phyloP scores from a whole-genome alignment of 2,797 vertebrate genomes.

The Xiphophorus birchmanni region DNA sequence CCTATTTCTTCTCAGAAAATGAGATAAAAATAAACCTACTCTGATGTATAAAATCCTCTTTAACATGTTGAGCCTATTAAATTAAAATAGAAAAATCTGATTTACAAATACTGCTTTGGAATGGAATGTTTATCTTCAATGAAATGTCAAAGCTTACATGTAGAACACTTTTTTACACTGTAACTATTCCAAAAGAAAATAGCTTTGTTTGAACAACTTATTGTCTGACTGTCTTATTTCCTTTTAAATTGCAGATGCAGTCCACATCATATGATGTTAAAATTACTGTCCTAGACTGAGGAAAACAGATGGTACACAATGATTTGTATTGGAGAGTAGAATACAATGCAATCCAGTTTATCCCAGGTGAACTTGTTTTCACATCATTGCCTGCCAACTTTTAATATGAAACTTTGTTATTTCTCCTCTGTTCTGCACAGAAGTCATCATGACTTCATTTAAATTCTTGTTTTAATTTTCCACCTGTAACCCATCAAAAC shows the following conservation, averaged over 20 bases:
- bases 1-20: constrained; percentile 20
- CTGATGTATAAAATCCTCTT: constrained; percentile 15
- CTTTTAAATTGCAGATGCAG: background rate
- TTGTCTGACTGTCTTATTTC: background rate
- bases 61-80: constrained; percentile 23
- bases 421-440: constrained; percentile 3
- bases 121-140: constrained; percentile 24
- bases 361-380: constrained; percentile 9
- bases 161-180: constrained; percentile 3
- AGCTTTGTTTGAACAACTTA: background rate
- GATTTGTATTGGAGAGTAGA: background rate
- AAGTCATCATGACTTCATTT: constrained; percentile 21
- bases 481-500: constrained; percentile 39
- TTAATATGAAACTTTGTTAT: background rate
- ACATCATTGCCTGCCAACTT: background rate
- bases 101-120: constrained; percentile 46
- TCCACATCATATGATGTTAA: background rate
- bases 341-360: constrained; percentile 19
- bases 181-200: constrained; percentile 10
- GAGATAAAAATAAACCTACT: constrained; percentile 16
- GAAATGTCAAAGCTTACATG: constrained; percentile 36
- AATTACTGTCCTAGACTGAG: constrained; percentile 3
- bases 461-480: constrained; percentile 43
- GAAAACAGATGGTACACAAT: constrained; percentile 1
- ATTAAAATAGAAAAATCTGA: constrained; percentile 50